A percentile compares a stretch with the other conserved stretches of the same genome.
These are phyloP conservation scores for Heliothis virescens DNA, from an alignment of 1,140 invertebrate genomes.

Conservation along the genomic window DNA sequence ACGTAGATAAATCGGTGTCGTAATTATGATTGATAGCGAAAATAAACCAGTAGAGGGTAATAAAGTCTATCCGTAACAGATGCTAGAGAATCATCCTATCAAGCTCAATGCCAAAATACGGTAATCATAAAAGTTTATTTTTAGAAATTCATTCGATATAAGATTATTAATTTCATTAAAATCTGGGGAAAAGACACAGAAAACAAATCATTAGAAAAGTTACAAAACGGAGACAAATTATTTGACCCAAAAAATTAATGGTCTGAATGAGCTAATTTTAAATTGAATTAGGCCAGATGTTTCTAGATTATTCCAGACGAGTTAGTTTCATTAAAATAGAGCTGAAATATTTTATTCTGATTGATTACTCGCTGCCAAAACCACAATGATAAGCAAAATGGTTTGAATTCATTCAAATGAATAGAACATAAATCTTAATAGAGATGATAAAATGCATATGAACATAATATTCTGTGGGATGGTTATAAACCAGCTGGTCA, in stretches of 20 bases:
- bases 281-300: slow-evolving; percentile 8
- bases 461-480: neutral
- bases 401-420: slow-evolving; percentile 1
- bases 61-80: neutral
- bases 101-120: neutral
- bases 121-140: neutral
- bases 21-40: neutral
- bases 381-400: neutral
- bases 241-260: slow-evolving; percentile 19
- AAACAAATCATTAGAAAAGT: neutral
- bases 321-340: neutral
- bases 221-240: neutral
- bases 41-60: neutral
- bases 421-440: neutral
- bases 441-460: neutral
- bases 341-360: neutral
- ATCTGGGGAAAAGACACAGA: neutral
- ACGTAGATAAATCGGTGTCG: neutral
- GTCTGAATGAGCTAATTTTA: neutral
- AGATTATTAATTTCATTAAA: neutral
- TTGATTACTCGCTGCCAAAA: neutral
- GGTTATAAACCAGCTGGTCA: neutral
- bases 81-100: neutral
- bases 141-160: neutral
- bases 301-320: neutral